A percentile compares a stretch with the other conserved stretches of the same genome.
Evolutionary conservation across 2,797 vertebrate species (phyloP).

Genomic region (Urophycis tenuis): DNA sequence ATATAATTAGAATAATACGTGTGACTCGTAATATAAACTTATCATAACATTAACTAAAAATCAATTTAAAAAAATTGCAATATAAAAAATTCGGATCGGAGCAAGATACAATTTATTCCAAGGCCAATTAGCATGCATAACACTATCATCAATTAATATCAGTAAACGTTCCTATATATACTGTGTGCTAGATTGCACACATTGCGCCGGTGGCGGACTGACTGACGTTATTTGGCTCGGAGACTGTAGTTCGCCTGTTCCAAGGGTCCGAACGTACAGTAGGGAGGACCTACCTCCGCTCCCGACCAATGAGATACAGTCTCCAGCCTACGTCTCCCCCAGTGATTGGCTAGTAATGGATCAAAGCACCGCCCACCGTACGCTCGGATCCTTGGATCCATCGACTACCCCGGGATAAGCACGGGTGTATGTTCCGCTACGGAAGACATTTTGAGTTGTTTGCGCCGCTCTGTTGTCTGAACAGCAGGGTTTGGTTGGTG

Average conservation of each 20-base stretch:
- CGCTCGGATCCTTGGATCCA: neutral
- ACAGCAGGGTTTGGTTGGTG: slow-evolving; percentile 23
- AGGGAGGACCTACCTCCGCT: neutral
- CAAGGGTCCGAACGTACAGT: neutral
- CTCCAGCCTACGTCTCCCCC: neutral
- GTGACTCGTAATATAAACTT: no score
- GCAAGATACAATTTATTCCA: no score
- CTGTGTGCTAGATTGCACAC: neutral
- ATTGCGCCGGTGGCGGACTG: slow-evolving; percentile 2
- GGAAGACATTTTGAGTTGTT: slow-evolving; percentile 60
- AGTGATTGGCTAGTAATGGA: neutral
- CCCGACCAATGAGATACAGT: neutral
- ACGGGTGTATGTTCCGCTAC: slow-evolving; percentile 29
- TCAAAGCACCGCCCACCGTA: neutral
- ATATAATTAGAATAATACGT: neutral
- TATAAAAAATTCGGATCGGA: neutral
- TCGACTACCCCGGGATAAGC: neutral
- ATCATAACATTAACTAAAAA: no score
- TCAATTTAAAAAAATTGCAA: no score
- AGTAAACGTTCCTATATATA: neutral
- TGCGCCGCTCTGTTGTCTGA: slow-evolving; percentile 28
- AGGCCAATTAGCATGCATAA: neutral
- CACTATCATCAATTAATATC: neutral
- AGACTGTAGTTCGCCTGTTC: neutral
- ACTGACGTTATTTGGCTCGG: neutral